A percentile compares a stretch with the other conserved stretches of the same genome.
These are phyloP conservation scores for Biston betularia DNA, from an alignment of 2,888 invertebrate genomes.

Conservation along the genomic window DNA sequence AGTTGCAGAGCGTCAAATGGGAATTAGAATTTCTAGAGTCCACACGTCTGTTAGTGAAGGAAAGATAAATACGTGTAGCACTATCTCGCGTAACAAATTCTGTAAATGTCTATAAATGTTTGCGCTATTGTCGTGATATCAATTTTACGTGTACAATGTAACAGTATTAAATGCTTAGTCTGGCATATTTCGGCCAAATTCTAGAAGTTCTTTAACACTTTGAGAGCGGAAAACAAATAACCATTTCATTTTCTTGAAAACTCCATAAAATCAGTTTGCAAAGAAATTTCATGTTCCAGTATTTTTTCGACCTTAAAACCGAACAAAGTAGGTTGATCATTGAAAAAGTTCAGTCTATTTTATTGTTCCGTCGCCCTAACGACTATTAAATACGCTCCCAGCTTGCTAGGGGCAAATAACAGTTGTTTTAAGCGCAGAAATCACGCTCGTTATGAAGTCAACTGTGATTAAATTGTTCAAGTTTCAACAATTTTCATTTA, in stretches of 20 bases:
- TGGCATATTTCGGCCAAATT: not conserved
- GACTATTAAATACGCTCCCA: constrained; percentile 34
- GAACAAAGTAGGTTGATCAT: constrained; percentile 23
- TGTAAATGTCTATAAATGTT: too few species aligned
- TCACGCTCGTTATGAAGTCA: constrained; percentile 12
- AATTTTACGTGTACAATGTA: too few species aligned
- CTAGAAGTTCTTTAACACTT: not conserved
- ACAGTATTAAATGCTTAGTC: too few species aligned
- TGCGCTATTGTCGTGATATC: too few species aligned
- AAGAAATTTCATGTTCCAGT: constrained; percentile 17
- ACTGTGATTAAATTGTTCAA: too few species aligned
- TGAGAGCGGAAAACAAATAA: not conserved
- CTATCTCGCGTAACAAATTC: too few species aligned
- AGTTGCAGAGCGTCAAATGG: not conserved
- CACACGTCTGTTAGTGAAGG: constrained; percentile 4
- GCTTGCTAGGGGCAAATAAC: constrained; percentile 29
- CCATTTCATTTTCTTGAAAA: constrained; percentile 49
- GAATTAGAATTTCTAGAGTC: not conserved
- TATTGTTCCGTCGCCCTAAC: constrained; percentile 30
- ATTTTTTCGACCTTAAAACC: constrained; percentile 14
- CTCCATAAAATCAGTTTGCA: constrained; percentile 51
- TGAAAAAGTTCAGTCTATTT: constrained; percentile 35
- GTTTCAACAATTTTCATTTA: too few species aligned
- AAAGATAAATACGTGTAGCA: not conserved
- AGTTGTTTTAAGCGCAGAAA: constrained; percentile 23